These are phyloP conservation scores for Eriosoma lanigerum DNA, from an alignment of 1,140 invertebrate species.

Conservation along the genomic window DNA sequence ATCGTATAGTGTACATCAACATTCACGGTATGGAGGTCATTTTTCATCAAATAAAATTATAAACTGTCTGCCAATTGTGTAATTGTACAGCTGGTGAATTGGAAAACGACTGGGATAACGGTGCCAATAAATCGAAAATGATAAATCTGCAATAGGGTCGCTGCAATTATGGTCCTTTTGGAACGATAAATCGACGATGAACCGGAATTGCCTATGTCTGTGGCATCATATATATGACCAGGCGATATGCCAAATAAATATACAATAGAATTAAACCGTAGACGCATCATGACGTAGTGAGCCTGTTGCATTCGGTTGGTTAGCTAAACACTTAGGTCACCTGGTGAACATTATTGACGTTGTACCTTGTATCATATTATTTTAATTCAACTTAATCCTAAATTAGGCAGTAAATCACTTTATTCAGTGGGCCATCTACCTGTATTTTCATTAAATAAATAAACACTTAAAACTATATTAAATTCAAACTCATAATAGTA, in stretches of 20 bases:
- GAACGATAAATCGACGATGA: constrained; percentile 30
- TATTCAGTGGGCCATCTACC: too few species aligned
- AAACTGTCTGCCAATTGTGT: constrained; percentile 23
- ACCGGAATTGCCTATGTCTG: constrained; percentile 26
- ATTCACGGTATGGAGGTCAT: background rate
- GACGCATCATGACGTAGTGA: background rate
- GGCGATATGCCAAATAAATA: constrained; percentile 27
- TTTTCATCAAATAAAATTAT: constrained; percentile 28
- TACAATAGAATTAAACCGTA: constrained; percentile 3
- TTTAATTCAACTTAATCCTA: too few species aligned
- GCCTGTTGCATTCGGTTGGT: constrained; percentile 25
- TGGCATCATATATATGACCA: constrained; percentile 18
- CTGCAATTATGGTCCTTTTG: constrained; percentile 10
- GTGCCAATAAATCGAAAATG: constrained; percentile 41
- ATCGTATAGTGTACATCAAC: background rate
- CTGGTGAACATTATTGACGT: background rate
- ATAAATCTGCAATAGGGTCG: background rate
- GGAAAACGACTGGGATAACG: constrained; percentile 29
- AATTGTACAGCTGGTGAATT: constrained; percentile 28
- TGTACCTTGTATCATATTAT: too few species aligned
- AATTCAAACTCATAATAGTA: too few species aligned
- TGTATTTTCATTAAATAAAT: too few species aligned
- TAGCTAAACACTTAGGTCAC: background rate
- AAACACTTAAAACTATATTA: too few species aligned
- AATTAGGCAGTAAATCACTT: too few species aligned